These are phyloP conservation scores for Busseola fusca DNA, from an alignment of 2,888 invertebrate genomes.

Conservation along the genomic window DNA sequence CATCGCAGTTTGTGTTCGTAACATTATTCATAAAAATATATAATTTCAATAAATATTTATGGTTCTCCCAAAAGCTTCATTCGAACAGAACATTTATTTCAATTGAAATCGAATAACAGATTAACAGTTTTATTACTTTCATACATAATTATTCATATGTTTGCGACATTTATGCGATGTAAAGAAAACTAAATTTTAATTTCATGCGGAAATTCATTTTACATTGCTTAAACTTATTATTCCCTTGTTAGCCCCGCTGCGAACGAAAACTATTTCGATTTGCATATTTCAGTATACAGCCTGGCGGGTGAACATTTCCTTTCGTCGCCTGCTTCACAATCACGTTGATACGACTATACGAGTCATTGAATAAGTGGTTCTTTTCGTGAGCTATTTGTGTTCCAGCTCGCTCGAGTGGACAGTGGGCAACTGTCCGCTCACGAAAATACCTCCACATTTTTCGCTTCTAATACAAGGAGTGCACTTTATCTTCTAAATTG, in stretches of 20 bases:
- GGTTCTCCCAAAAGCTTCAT: not conserved
- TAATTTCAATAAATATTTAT: constrained; percentile 28
- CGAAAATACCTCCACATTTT: constrained; percentile 17
- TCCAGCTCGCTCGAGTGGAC: constrained; percentile 7
- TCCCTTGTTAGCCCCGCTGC: constrained; percentile 19
- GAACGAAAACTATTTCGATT: constrained; percentile 35
- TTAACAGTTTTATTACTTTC: constrained; percentile 13
- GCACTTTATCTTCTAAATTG: constrained; percentile 30
- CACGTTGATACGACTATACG: constrained; percentile 14
- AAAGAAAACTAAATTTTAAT: constrained; percentile 20
- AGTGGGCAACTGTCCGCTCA: constrained; percentile 8
- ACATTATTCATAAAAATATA: not conserved
- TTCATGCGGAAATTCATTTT: constrained; percentile 7
- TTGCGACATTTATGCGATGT: not conserved
- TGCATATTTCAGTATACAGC: constrained; percentile 30
- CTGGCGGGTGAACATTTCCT: not conserved
- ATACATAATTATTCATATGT: constrained; percentile 19
- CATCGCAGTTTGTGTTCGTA: constrained; percentile 15
- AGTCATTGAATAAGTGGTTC: constrained; percentile 21
- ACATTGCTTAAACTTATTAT: constrained; percentile 23
- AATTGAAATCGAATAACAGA: constrained; percentile 25
- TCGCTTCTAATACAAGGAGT: constrained; percentile 17
- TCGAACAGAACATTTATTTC: constrained; percentile 22
- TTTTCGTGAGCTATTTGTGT: constrained; percentile 30
- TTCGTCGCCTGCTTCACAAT: constrained; percentile 24